These are phyloP conservation scores for Busseola fusca DNA, from an alignment of 2,888 invertebrate genomes.

Conservation along the genomic window DNA sequence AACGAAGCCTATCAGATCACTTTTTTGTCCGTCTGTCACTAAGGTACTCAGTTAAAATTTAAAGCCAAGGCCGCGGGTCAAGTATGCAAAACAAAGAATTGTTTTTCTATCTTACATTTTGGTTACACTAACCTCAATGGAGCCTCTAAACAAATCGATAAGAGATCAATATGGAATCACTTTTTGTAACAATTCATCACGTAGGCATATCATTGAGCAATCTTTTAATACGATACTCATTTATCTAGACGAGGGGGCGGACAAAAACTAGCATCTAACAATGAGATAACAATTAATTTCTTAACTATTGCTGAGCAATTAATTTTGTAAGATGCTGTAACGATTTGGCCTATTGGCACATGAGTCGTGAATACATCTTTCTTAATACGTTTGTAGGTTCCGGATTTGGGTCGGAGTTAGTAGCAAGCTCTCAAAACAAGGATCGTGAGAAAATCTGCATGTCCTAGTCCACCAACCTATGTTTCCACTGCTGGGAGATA, in stretches of 20 bases:
- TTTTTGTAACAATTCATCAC: constrained; percentile 42
- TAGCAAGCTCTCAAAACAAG: neutral
- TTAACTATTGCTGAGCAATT: constrained; percentile 42
- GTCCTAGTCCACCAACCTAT: too few species aligned
- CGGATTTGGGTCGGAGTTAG: neutral
- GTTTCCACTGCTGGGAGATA: too few species aligned
- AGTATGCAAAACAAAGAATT: neutral
- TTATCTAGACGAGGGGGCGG: constrained; percentile 38
- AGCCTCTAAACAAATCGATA: constrained; percentile 37
- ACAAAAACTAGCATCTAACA: constrained; percentile 29
- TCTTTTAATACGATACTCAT: constrained; percentile 19
- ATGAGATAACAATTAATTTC: constrained; percentile 49
- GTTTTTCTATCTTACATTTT: neutral
- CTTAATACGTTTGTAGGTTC: constrained; percentile 8
- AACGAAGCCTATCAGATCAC: neutral
- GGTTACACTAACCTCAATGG: constrained; percentile 29
- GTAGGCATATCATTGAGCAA: constrained; percentile 35
- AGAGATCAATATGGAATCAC: constrained; percentile 37
- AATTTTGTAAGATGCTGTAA: constrained; percentile 39
- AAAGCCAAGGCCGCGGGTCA: constrained; percentile 11
- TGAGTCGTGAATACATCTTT: constrained; percentile 5
- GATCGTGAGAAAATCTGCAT: too few species aligned
- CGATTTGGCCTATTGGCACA: constrained; percentile 10
- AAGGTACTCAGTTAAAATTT: neutral
- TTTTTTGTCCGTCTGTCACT: neutral